Base-by-base conservation (phyloP, 2,797 vertebrate species). In the Catharus ustulatus region DNA sequence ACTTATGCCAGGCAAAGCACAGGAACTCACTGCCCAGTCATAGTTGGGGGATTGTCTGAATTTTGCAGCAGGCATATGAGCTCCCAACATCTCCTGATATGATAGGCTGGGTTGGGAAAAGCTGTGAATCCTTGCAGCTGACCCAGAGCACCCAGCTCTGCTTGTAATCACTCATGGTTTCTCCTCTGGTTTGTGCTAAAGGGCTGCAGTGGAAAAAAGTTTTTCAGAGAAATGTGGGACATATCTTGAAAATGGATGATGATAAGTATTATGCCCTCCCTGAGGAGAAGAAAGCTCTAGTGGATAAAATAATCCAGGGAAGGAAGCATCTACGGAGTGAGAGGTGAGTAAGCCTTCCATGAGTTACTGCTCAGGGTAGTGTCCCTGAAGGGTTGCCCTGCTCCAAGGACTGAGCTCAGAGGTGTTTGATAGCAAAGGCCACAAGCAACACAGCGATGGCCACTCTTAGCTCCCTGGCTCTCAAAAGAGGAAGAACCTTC, bases 221-320 rank as follows among this genome's bases (percentile, higher is more conserved):
- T 6, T 15, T 89, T 32, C 87, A 96, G 19, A 97, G 32, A 86
- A 90, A 43, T 91, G 36, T 54, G 84, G n/a, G n/a, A n/a, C n/a
- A n/a, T n/a, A n/a, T 98, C 72, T 96, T 96, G 94, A 97, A 98
- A 34, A 94, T 98, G 95, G 98, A 98, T 66, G 98, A 99, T 61
- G 98, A 99, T 0, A 96, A n/a, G n/a, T n/a, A n/a, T n/a, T n/a
- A 98, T 98, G 97, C 98, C 46, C 95, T 99, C 66, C 96, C 98
- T 3, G n/a, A n/a, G n/a, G 96, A 97, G 45, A 90, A 98, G 87
- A 98, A 98, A 67, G 75, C 94, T 42, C 9, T 1, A 0, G 95
- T 98, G 14, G 89, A 97, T 42, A 77, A 94, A 29, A 54, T 61
- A 46, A 69, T 98, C 11, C 93, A 3, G n/a, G 10, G 8, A 38